Evolutionary conservation across 2,888 invertebrate genomes (phyloP).

Genomic region (Dastarcus helophoroides): DNA sequence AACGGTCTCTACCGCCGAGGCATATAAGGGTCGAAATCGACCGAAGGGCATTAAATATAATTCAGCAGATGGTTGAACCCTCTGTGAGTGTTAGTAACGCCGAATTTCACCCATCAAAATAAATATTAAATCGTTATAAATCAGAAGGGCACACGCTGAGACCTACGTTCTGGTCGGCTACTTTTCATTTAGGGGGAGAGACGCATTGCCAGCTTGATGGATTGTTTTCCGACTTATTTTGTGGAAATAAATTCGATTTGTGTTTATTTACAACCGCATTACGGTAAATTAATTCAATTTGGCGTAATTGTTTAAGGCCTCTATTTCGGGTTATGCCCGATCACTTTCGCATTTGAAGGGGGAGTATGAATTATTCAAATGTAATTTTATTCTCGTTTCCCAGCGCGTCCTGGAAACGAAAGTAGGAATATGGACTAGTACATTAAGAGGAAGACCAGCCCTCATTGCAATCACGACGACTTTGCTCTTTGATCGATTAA

Average conservation of each 20-base stretch:
- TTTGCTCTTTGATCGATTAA: no score
- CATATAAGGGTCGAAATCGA: slow-evolving; percentile 3
- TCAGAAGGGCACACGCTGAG: slow-evolving; percentile 28
- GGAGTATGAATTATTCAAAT: no score
- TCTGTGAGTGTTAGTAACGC: slow-evolving; percentile 37
- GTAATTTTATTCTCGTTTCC: no score
- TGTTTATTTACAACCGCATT: slow-evolving; percentile 26
- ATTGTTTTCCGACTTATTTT: slow-evolving; percentile 28
- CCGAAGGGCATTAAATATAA: slow-evolving; percentile 24
- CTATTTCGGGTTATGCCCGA: background rate
- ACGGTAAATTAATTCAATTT: slow-evolving; percentile 22
- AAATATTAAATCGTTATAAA: slow-evolving; percentile 42
- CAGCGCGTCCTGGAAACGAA: no score
- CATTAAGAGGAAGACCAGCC: no score
- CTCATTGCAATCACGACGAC: no score
- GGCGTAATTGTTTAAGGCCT: slow-evolving; percentile 22
- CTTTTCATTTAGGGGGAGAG: slow-evolving; percentile 20
- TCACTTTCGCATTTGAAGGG: no score
- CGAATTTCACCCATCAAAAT: slow-evolving; percentile 42
- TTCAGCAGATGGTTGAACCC: slow-evolving; percentile 36
- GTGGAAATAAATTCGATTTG: slow-evolving; percentile 28
- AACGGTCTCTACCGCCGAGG: slow-evolving; percentile 5
- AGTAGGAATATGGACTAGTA: no score
- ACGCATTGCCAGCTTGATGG: slow-evolving; percentile 23
- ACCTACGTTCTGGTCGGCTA: slow-evolving; percentile 21